These are phyloP conservation scores for Meleagris gallopavo DNA, from an alignment of 2,113 vertebrate genomes.

Conservation along the genomic window DNA sequence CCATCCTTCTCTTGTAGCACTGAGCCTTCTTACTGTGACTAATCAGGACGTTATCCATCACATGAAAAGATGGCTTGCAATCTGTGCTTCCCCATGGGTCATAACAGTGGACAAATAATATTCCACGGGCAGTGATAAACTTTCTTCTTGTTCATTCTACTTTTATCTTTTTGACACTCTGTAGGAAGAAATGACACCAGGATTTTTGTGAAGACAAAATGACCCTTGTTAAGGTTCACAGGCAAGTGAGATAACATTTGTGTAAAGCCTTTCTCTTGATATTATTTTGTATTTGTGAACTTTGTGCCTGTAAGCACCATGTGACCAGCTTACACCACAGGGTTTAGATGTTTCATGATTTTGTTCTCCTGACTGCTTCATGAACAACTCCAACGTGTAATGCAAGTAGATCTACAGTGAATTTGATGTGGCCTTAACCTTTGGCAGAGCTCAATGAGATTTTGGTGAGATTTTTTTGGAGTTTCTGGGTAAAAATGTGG, in stretches of 20 bases:
- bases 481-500: neutral
- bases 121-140: neutral
- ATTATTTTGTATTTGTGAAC: neutral
- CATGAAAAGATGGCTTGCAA: neutral
- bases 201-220: neutral
- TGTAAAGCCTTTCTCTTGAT: neutral
- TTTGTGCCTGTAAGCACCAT: neutral
- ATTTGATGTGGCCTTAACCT: neutral
- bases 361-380: neutral
- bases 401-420: neutral
- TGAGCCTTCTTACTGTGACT: neutral
- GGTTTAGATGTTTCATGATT: neutral
- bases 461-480: neutral
- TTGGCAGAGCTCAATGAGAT: neutral
- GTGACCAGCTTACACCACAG: neutral
- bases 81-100: neutral
- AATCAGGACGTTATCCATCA: neutral
- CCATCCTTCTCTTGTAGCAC: neutral
- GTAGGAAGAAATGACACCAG: neutral
- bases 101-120: neutral
- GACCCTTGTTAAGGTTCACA: neutral
- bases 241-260: neutral
- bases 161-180: neutral
- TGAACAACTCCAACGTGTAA: accelerated
- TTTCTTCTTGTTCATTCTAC: neutral